These are phyloP conservation scores for Pteronotus mesoamericanus DNA, from an alignment of 2,797 vertebrate genomes.

Conservation along the genomic window DNA sequence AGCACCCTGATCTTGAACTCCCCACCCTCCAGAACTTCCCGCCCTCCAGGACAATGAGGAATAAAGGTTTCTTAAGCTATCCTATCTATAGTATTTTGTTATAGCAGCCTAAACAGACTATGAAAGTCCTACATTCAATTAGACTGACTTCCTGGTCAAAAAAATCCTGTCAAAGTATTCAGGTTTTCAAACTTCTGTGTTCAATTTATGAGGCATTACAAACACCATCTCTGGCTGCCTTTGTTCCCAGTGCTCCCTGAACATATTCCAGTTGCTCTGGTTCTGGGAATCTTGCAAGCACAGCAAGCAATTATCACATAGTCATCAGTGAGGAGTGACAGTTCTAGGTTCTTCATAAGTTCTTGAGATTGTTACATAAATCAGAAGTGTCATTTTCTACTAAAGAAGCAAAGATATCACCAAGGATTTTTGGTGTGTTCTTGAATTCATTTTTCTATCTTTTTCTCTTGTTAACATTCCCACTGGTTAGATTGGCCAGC, in stretches of 20 bases:
- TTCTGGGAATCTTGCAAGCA: constrained; percentile 79
- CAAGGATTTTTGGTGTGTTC: constrained; percentile 76
- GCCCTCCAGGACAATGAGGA: background rate
- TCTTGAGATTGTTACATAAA: constrained; percentile 71
- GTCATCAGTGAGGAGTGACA: constrained; percentile 77
- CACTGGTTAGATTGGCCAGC: constrained; percentile 66
- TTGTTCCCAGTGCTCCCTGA: constrained; percentile 80
- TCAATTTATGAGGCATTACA: constrained; percentile 74
- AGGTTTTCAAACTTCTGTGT: constrained; percentile 76
- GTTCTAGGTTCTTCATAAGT: constrained; percentile 69
- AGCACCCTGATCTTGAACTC: background rate
- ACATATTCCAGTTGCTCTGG: constrained; percentile 81
- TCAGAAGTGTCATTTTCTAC: constrained; percentile 77
- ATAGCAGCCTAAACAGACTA: background rate
- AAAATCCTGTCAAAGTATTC: constrained; percentile 79
- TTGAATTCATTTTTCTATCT: constrained; percentile 77
- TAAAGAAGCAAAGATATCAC: constrained; percentile 80
- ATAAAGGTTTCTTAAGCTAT: background rate
- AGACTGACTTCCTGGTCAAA: constrained; percentile 78
- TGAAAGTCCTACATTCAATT: constrained; percentile 72
- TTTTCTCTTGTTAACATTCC: constrained; percentile 78
- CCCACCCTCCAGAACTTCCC: background rate
- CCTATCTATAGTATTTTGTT: background rate
- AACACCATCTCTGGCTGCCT: constrained; percentile 78
- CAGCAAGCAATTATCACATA: constrained; percentile 76